Percentiles rank a stretch among this genome's conserved stretches.
Evolutionary conservation across 1,140 invertebrate species (phyloP).

Genomic region (Eupeodes corollae): DNA sequence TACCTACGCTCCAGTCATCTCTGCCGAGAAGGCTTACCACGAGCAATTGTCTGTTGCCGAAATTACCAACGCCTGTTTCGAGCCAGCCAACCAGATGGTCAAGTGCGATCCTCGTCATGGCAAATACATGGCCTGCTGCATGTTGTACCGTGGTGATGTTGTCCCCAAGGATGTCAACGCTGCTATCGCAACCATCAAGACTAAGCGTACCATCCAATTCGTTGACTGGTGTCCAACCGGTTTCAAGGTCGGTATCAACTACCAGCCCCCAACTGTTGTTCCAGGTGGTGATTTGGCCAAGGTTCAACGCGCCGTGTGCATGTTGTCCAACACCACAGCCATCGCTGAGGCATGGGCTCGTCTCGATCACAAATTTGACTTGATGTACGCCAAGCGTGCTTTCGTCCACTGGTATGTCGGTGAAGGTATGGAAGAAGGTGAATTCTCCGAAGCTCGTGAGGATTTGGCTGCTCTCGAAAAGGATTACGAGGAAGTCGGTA

Average conservation of each 20-base stretch:
- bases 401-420: conserved; percentile 81
- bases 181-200: conserved; percentile 75
- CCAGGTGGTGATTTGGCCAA: conserved; percentile 69
- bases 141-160: conserved; percentile 66
- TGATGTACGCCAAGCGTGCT: conserved; percentile 73
- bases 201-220: conserved; percentile 74
- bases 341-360: conserved; percentile 68
- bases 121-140: conserved; percentile 84
- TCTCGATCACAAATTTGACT: conserved; percentile 70
- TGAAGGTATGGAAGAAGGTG: conserved; percentile 78
- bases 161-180: conserved; percentile 72
- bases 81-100: conserved; percentile 86
- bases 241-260: conserved; percentile 73
- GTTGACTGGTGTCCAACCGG: conserved; percentile 87
- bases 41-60: conserved; percentile 72
- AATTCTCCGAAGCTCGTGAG: conserved; percentile 77
- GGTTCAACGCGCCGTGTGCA: conserved; percentile 61
- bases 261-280: conserved; percentile 70
- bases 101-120: conserved; percentile 82
- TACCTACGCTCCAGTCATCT: conserved; percentile 76
- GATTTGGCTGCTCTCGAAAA: conserved; percentile 75
- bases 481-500: conserved; percentile 72
- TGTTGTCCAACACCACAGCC: conserved; percentile 75
- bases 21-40: conserved; percentile 77
- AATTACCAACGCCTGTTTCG: conserved; percentile 83